Conservation (phyloP, 1,140 invertebrate species). For the Drosophila azteca region DNA sequence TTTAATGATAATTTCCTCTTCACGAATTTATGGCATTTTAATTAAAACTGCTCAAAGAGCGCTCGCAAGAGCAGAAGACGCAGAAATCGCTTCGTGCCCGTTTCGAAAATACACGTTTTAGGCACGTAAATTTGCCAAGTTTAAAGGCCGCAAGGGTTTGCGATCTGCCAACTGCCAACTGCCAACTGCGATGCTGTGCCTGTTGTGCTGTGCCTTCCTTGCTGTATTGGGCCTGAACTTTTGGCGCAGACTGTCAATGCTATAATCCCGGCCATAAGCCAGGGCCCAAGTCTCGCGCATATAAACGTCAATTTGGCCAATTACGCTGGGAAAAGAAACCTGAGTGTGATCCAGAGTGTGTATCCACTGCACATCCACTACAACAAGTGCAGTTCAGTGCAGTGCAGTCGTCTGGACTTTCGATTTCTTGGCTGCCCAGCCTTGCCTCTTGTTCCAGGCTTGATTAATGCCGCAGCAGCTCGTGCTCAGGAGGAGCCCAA, state of each 20-base stretch:
- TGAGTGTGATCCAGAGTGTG: background rate
- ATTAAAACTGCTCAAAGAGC: constrained; percentile 69
- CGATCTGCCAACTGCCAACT: too few relatives aligned
- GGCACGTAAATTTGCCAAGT: constrained; percentile 66
- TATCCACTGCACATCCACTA: constrained; percentile 10
- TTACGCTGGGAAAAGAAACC: constrained; percentile 56
- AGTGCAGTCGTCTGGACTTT: constrained; percentile 70
- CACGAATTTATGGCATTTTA: constrained; percentile 81
- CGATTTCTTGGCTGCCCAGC: constrained; percentile 54
- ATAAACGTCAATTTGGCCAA: constrained; percentile 81
- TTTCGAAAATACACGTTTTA: constrained; percentile 70
- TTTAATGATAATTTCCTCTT: constrained; percentile 79
- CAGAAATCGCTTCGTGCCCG: constrained; percentile 36
- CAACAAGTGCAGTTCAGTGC: constrained; percentile 57
- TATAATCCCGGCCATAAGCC: constrained; percentile 72
- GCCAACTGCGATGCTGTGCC: constrained; percentile 18
- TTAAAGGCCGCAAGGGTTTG: constrained; percentile 41
- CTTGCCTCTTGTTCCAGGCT: constrained; percentile 42
- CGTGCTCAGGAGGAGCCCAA: constrained; percentile 44
- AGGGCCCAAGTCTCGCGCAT: constrained; percentile 41
- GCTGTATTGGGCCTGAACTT: constrained; percentile 69
- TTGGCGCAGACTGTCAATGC: constrained; percentile 62
- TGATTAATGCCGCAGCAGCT: constrained; percentile 74
- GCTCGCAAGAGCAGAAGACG: constrained; percentile 14
- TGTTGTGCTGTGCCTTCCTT: constrained; percentile 14